A percentile compares a stretch with the other conserved stretches of the same genome.
phyloP scores from a whole-genome alignment of 2,888 invertebrate species.

The Atrina japonica region DNA sequence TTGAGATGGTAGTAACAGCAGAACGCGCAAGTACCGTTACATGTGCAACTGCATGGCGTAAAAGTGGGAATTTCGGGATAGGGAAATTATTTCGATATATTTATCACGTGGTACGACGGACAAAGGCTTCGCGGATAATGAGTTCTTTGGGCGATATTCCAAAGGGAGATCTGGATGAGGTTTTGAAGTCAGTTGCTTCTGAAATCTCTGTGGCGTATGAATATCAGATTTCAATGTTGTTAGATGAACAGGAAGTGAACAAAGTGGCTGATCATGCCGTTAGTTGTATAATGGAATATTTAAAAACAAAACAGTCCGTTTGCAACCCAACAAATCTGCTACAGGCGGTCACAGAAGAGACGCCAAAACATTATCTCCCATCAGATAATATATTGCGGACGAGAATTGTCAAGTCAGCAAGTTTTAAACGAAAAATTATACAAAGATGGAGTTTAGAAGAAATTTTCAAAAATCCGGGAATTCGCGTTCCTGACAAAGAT shows the following conservation, averaged over 20 bases:
- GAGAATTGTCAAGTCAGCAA: conserved; percentile 24
- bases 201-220: conserved; percentile 55
- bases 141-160: conserved; percentile 50
- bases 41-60: conserved; percentile 36
- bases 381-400: conserved; percentile 25
- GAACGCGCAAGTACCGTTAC: conserved; percentile 31
- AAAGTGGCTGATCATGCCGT: conserved; percentile 53
- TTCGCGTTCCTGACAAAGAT: conserved; percentile 14
- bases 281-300: conserved; percentile 49
- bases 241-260: conserved; percentile 47
- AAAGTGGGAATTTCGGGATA: conserved; percentile 40
- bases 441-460: conserved; percentile 33
- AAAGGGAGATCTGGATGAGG: conserved; percentile 40
- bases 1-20: conserved; percentile 53
- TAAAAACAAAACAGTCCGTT: conserved; percentile 46
- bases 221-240: conserved; percentile 56
- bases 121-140: conserved; percentile 51
- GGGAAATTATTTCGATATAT: conserved; percentile 27
- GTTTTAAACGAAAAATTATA: conserved; percentile 5
- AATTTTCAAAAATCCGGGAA: conserved; percentile 41
- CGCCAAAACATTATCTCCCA: conserved; percentile 20
- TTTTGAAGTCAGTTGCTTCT: conserved; percentile 42
- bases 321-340: conserved; percentile 46
- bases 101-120: conserved; percentile 46
- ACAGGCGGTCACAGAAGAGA: conserved; percentile 56